A percentile compares a stretch with the other conserved stretches of the same genome.
phyloP scores from a whole-genome alignment of 1,140 invertebrate genomes.

The Heterodera schachtii region DNA sequence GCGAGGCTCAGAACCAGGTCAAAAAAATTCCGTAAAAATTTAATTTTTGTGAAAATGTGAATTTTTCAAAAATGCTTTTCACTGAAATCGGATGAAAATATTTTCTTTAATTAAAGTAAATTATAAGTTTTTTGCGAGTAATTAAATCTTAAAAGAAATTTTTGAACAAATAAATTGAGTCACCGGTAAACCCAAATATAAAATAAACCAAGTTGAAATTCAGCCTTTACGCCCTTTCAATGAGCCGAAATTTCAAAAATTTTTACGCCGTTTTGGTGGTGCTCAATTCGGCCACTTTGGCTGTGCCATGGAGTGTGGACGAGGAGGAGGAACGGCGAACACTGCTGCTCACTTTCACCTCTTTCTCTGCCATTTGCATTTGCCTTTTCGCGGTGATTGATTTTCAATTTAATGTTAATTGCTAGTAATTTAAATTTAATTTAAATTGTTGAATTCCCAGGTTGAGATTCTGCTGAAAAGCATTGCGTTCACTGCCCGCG shows the following conservation, averaged over 20 bases:
- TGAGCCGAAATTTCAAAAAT: constrained; percentile 89
- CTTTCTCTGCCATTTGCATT: constrained; percentile 80
- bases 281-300: constrained; percentile 60
- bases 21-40: not conserved
- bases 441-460: constrained; percentile 59
- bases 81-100: too few relatives aligned
- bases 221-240: constrained; percentile 94
- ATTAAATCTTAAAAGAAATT: too few relatives aligned
- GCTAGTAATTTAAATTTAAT: not conserved
- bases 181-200: too few relatives aligned
- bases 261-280: constrained; percentile 58
- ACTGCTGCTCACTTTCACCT: constrained; percentile 73
- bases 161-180: too few relatives aligned
- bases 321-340: constrained; percentile 67
- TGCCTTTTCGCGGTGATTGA: constrained; percentile 68
- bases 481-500: constrained; percentile 94
- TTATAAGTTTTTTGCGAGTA: too few relatives aligned
- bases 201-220: too few relatives aligned
- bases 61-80: too few relatives aligned
- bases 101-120: too few relatives aligned
- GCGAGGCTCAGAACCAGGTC: constrained; percentile 76
- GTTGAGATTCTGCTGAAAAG: constrained; percentile 96
- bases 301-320: constrained; percentile 70
- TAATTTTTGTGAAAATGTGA: too few relatives aligned
- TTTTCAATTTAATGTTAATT: not conserved